Percentiles rank a stretch among this genome's conserved stretches.
phyloP scores from a whole-genome alignment of 2,888 invertebrate species.

The Cheiracanthium punctorium region DNA sequence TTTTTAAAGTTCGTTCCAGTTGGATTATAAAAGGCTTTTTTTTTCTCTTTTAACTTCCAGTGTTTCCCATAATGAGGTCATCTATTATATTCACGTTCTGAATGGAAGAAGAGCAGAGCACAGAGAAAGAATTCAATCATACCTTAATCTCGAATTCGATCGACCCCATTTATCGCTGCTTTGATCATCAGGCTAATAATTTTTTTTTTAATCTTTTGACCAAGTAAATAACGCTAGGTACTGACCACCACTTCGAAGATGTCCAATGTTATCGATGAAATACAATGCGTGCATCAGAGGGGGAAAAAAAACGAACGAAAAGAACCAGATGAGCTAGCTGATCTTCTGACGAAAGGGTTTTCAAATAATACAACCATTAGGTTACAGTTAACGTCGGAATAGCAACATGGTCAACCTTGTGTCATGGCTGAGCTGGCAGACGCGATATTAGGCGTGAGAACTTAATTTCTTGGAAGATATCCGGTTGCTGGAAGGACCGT shows the following conservation, averaged over 20 bases:
- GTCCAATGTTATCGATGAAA: background rate
- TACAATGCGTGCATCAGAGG: background rate
- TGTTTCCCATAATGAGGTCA: background rate
- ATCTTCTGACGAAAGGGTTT: background rate
- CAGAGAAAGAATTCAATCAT: background rate
- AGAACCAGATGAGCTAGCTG: no score
- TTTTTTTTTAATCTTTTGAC: background rate
- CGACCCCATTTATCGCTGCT: background rate
- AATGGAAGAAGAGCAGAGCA: background rate
- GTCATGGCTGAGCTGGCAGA: no score
- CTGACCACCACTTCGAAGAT: background rate
- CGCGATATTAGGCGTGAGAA: no score
- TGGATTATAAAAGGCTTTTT: no score
- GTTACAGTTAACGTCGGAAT: background rate
- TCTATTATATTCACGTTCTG: background rate
- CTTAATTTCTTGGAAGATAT: no score
- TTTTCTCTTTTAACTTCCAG: no score
- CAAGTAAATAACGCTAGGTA: background rate
- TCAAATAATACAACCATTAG: background rate
- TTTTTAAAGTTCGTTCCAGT: no score
- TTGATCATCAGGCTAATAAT: background rate
- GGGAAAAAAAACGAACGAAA: no score
- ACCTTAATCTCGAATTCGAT: background rate
- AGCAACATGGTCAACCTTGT: no score
- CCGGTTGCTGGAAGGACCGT: no score